A percentile compares a stretch with the other conserved stretches of the same genome.
Conservation (phyloP, 2,888 invertebrate genomes). For the Caenorhabditis angaria region DNA sequence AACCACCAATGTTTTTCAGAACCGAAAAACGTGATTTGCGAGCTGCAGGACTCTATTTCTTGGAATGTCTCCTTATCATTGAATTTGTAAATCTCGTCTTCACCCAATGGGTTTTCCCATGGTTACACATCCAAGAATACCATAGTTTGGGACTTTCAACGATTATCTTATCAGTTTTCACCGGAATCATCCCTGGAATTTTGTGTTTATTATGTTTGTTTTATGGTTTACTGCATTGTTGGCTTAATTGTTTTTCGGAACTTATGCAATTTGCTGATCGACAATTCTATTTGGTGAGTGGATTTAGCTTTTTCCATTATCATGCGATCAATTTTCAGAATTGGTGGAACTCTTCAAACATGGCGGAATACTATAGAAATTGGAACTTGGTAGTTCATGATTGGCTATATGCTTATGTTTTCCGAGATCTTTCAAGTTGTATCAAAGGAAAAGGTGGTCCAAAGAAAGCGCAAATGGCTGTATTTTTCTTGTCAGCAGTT, state of each 20-base stretch:
- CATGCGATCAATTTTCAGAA: constrained; percentile 77
- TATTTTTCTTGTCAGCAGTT: constrained; percentile 84
- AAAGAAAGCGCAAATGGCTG: constrained; percentile 77
- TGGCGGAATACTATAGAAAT: constrained; percentile 84
- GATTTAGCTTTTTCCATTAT: background rate
- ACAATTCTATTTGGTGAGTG: constrained; percentile 78
- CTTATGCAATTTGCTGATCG: constrained; percentile 87
- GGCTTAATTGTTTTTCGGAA: constrained; percentile 91
- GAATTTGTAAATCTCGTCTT: constrained; percentile 85
- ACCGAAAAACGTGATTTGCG: constrained; percentile 39
- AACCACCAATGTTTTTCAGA: constrained; percentile 22
- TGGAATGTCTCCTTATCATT: constrained; percentile 80
- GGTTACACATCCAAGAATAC: constrained; percentile 74
- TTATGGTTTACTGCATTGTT: constrained; percentile 87
- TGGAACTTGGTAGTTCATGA: constrained; percentile 96
- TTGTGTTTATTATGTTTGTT: constrained; percentile 82
- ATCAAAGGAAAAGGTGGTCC: constrained; percentile 57
- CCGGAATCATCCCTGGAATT: constrained; percentile 77
- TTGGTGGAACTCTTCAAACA: constrained; percentile 93
- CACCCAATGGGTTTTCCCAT: constrained; percentile 81
- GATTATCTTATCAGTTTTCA: constrained; percentile 58
- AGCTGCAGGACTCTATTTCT: constrained; percentile 49
- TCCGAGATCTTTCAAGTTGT: constrained; percentile 35
- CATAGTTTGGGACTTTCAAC: constrained; percentile 35
- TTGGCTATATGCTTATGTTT: constrained; percentile 88